These are phyloP conservation scores for Calycopis cecrops DNA, from an alignment of 1,140 invertebrate genomes.

Conservation along the genomic window DNA sequence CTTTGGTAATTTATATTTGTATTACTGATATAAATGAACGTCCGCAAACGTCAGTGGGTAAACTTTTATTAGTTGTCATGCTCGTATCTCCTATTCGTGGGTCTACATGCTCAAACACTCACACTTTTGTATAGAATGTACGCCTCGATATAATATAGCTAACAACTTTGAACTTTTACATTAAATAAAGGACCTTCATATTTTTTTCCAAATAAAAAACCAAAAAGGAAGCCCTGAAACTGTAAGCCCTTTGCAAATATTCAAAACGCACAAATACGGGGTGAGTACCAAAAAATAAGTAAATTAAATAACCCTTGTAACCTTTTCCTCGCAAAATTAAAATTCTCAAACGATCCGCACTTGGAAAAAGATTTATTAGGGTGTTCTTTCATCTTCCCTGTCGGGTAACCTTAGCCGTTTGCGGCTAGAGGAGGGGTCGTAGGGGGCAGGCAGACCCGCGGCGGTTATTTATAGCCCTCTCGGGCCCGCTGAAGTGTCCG, in stretches of 20 bases:
- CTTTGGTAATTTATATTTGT: no score
- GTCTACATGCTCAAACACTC: no score
- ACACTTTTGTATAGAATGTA: no score
- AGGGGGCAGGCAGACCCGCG: constrained; percentile 36
- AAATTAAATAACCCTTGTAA: constrained; percentile 38
- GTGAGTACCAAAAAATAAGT: constrained; percentile 24
- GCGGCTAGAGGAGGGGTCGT: constrained; percentile 31
- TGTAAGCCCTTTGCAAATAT: constrained; percentile 13
- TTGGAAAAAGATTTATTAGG: constrained; percentile 72
- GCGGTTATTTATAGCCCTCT: constrained; percentile 67
- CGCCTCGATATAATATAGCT: no score
- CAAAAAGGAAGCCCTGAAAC: neutral
- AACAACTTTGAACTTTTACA: no score
- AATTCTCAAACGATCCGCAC: constrained; percentile 69
- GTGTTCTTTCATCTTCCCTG: constrained; percentile 69
- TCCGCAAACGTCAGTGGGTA: no score
- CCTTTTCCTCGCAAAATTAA: constrained; percentile 63
- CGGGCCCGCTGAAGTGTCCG: constrained; percentile 60
- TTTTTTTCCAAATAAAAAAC: no score
- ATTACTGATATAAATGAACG: no score
- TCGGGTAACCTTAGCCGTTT: constrained; percentile 65
- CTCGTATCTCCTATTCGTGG: no score
- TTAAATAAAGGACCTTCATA: no score
- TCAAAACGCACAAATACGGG: constrained; percentile 19
- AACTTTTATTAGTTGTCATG: no score